Percentiles rank a stretch among this genome's conserved stretches.
These are phyloP conservation scores for Cerceris rybyensis DNA, from an alignment of 2,888 invertebrate genomes.

Conservation along the genomic window DNA sequence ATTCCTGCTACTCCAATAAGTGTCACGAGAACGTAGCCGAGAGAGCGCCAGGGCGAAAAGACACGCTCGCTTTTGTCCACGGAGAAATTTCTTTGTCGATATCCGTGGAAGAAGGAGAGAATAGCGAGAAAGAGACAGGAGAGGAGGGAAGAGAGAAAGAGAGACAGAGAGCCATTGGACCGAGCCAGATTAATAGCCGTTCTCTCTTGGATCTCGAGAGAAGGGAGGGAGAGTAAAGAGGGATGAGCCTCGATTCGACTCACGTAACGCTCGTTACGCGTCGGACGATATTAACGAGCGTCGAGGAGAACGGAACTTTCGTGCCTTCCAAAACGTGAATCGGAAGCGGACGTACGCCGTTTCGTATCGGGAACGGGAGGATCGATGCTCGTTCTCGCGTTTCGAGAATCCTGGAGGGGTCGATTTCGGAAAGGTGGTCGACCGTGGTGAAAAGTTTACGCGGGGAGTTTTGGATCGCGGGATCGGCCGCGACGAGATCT, in stretches of 20 bases:
- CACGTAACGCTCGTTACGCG: slow-evolving; percentile 72
- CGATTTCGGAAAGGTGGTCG: neutral
- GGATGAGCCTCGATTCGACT: slow-evolving; percentile 65
- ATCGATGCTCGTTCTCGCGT: neutral
- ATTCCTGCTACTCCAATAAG: slow-evolving; percentile 62
- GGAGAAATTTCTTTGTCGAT: slow-evolving; percentile 68
- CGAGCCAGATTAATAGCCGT: slow-evolving; percentile 67
- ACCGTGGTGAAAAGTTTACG: neutral
- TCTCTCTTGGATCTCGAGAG: slow-evolving; percentile 40
- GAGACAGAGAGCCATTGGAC: slow-evolving; percentile 55
- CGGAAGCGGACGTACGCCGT: slow-evolving; percentile 63
- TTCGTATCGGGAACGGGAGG: slow-evolving; percentile 28
- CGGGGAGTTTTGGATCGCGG: neutral
- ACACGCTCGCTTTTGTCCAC: slow-evolving; percentile 67
- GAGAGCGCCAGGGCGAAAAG: slow-evolving; percentile 43
- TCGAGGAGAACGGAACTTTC: slow-evolving; percentile 62
- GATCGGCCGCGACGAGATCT: too few relatives aligned
- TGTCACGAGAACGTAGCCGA: slow-evolving; percentile 48
- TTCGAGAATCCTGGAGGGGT: too few relatives aligned
- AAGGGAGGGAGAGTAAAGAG: slow-evolving; percentile 41
- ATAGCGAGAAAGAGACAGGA: too few relatives aligned
- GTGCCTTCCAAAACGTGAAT: slow-evolving; percentile 67
- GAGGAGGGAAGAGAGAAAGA: too few relatives aligned
- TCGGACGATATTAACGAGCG: slow-evolving; percentile 69
- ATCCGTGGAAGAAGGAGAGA: slow-evolving; percentile 25